Evolutionary conservation across 1,140 invertebrate genomes (phyloP), one percentile per base, ranked within the genome.

Genomic region (Drosophila busckii): DNA sequence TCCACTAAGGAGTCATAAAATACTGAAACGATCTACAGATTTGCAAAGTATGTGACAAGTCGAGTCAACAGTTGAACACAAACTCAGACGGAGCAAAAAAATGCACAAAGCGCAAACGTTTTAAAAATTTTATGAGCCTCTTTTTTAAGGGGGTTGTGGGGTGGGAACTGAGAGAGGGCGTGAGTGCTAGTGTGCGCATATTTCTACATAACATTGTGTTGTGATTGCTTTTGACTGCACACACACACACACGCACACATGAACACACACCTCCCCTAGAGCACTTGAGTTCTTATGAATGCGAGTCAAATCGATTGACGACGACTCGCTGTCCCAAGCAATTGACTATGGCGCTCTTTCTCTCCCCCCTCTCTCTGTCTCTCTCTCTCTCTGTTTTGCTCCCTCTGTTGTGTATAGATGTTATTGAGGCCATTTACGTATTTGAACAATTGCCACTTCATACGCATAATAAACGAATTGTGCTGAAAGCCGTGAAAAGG

Each of bases 281-380:
- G n/a, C n/a, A n/a, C n/a, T n/a, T n/a, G n/a, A n/a, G n/a, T n/a
- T n/a, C n/a, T n/a, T n/a, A n/a, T n/a, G n/a, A n/a, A n/a, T n/a
- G 23, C 40, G 40, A 68, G 64, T 31, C 52, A 68, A 75, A 75
- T 75, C 73, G 75, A 80, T 80, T 82, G 75, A 82, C 82, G 76
- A 59, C 40, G 40, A 23, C 25, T n/a, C n/a, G n/a, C n/a, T n/a
- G 32, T 40, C 23, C 29, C 35, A 49, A 45, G 53, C 70, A 52
- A 62, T 66, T 71, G 63, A 12, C 60, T 31, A 55, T n/a, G n/a
- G n/a, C n/a, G n/a, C n/a, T n/a, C n/a, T n/a, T n/a, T n/a, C n/a
- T n/a, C n/a, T n/a, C n/a, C n/a, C n/a, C n/a, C n/a, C n/a, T n/a
- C n/a, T n/a, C n/a, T n/a, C n/a, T n/a, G n/a, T n/a, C n/a, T n/a